A percentile compares a stretch with the other conserved stretches of the same genome.
Evolutionary conservation across 2,113 vertebrate species (phyloP).

Genomic region (Mellivora capensis): DNA sequence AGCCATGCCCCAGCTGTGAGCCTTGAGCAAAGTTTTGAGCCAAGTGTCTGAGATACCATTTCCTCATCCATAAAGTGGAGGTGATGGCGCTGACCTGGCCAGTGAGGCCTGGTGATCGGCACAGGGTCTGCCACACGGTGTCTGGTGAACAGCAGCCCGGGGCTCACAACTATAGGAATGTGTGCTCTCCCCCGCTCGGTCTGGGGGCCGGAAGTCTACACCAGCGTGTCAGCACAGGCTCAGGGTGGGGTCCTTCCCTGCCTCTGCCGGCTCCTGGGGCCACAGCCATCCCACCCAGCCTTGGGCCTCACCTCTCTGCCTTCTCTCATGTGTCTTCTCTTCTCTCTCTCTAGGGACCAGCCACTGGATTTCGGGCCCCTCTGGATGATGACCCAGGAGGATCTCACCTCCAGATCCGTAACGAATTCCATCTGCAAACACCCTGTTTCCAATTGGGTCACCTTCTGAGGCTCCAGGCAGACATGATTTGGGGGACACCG

Average conservation of each 20-base stretch:
- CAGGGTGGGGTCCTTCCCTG: not conserved
- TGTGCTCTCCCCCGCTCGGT: not conserved
- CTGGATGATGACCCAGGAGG: no score
- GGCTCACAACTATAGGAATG: not conserved
- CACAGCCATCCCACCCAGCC: not conserved
- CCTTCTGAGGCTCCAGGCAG: not conserved
- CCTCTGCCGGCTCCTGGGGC: not conserved
- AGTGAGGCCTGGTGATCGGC: no score
- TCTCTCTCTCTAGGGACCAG: not conserved
- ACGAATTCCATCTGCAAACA: not conserved
- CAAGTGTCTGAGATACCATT: rapidly evolving
- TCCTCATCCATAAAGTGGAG: no score
- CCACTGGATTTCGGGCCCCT: not conserved
- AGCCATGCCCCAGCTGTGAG: rapidly evolving
- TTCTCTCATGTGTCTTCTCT: not conserved
- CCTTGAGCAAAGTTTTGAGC: rapidly evolving
- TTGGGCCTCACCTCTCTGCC: not conserved
- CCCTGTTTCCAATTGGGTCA: not conserved
- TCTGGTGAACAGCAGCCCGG: no score
- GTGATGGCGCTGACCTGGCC: no score
- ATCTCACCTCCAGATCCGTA: not conserved
- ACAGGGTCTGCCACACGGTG: no score
- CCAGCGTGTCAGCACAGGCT: not conserved
- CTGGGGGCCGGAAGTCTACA: not conserved
- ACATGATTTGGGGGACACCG: not conserved